Base-by-base conservation (phyloP, 2,113 vertebrate genomes). In the Pholis gunnellus region DNA sequence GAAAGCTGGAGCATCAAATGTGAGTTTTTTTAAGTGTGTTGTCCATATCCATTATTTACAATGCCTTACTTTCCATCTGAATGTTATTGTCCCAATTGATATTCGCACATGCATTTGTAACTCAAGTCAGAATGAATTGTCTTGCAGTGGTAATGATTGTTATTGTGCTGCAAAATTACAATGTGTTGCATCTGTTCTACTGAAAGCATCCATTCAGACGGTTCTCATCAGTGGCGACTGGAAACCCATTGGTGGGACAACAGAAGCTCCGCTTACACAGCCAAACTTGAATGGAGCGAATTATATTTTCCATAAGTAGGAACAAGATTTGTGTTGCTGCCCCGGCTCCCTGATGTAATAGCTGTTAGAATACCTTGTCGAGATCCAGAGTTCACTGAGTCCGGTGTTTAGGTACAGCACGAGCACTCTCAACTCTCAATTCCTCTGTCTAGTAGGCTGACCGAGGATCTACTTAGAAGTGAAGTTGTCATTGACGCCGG, bases 301-400 rank as follows among this genome's bases (percentile, higher is more conserved):
- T 78, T 76, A 76, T 90, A 68, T 87, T 81, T 84, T 86, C 52
- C 68, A 67, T 46, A 78, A 91, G 86, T 92, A 84, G 81, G 77
- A 72, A 72, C 65, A 86, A 88, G 84, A 80, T 87, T 76, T 78
- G 73, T 52, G 69, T 90, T 86, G 38, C 67, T 83, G 84, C 25
- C 42, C 71, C 85, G 82, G 71, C 78, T 79, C 46, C 9, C 69
- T 63, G 66, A 27, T 78, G 60, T 83, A 88, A 88, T 84, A 61
- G 87, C 68, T 65, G 81, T 81, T 87, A 70, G 83, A 90, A 81
- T 61, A 86, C 44, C 52, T 63, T 25, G 27, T 76, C 71, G 84
- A 87, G 86, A 86, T 86, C 27, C 79, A 48, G 60, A 81, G 81
- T 84, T 85, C 78, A 75, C 60, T 1, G 36, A 73, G 76, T 83